Base-by-base conservation (phyloP, 1,140 invertebrate genomes). In the Hyposmocoma kahamanoa region DNA sequence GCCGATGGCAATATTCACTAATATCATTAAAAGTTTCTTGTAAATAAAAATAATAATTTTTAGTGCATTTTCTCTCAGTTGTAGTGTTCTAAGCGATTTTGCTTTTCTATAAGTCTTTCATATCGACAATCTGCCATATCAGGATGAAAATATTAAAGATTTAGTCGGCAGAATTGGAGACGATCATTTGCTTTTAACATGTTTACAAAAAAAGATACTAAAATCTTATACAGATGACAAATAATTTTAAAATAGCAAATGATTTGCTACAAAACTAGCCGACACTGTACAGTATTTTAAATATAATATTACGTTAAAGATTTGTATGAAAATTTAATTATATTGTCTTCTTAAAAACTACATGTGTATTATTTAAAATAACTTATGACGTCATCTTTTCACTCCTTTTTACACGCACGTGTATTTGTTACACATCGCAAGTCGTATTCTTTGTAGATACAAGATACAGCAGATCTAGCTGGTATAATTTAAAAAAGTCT, bases 241-340 rank as follows among this genome's bases (percentile, higher is more conserved):
- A n/a, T n/a, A n/a, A n/a, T n/a, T n/a, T n/a, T n/a, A n/a, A n/a
- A n/a, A 44, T 26, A 53, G 62, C 68, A 73, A 82, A 77, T 82
- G 78, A 72, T 77, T 65, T 63, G 54, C 64, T 71, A 45, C 72
- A 73, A 77, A 56, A 65, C 56, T 61, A 59, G 55, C 66, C 59
- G 81, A 72, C 75, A 67, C 21, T 83, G 81, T 84, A 84, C 81
- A 84, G 81, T 84, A 83, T 84, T 84, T 84, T 84, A 79, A 84
- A 80, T 59, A 79, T 84, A 84, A 82, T 75, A 79, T 72, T 80
- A 84, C 67, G 81, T 84, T 84, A 84, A 83, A 84, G 77, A 84
- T 84, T 84, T 84, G 81, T 84, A 84, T 84, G 81, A 83, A 84
- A 84, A 84, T 80, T 83, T 84, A 84, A 84, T 78, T 83, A 84